Percentiles rank a stretch among this genome's conserved stretches.
phyloP scores from a whole-genome alignment of 1,140 invertebrate genomes.

The Micrasema minimum region DNA sequence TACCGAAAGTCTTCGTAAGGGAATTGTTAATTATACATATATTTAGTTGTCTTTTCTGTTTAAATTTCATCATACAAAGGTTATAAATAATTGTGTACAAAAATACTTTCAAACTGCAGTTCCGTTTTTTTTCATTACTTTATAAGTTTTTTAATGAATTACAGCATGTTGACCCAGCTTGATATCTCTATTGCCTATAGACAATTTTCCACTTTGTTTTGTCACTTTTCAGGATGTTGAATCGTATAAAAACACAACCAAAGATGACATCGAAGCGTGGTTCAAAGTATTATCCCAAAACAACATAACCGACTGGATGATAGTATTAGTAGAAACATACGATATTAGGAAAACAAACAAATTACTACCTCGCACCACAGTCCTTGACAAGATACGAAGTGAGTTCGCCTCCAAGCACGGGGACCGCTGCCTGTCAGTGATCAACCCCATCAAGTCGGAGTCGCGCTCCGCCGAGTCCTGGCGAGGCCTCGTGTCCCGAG shows the following conservation, averaged over 20 bases:
- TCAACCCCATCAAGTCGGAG: slow-evolving; percentile 91
- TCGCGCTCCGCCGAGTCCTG: slow-evolving; percentile 90
- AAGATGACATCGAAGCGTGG: slow-evolving; percentile 92
- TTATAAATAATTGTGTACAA: no score
- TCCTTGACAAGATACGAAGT: slow-evolving; percentile 92
- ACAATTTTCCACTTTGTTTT: slow-evolving; percentile 43
- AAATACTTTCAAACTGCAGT: no score
- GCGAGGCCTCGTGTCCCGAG: slow-evolving; percentile 82
- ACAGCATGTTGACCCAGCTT: no score
- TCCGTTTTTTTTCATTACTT: no score
- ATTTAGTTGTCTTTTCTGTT: no score
- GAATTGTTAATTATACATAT: no score
- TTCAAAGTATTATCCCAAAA: slow-evolving; percentile 78
- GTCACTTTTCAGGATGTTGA: slow-evolving; percentile 89
- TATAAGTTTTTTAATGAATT: no score
- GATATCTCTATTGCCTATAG: no score
- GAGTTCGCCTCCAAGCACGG: slow-evolving; percentile 94
- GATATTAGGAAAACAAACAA: slow-evolving; percentile 94
- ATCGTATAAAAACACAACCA: slow-evolving; percentile 84
- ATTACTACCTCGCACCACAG: slow-evolving; percentile 89
- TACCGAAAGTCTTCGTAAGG: no score
- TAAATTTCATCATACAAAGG: no score
- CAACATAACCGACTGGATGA: slow-evolving; percentile 91
- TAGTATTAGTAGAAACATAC: slow-evolving; percentile 91
- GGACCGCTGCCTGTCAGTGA: slow-evolving; percentile 87